Base-by-base conservation (phyloP, 2,888 invertebrate species). In the Stenolophus ochropezus region DNA sequence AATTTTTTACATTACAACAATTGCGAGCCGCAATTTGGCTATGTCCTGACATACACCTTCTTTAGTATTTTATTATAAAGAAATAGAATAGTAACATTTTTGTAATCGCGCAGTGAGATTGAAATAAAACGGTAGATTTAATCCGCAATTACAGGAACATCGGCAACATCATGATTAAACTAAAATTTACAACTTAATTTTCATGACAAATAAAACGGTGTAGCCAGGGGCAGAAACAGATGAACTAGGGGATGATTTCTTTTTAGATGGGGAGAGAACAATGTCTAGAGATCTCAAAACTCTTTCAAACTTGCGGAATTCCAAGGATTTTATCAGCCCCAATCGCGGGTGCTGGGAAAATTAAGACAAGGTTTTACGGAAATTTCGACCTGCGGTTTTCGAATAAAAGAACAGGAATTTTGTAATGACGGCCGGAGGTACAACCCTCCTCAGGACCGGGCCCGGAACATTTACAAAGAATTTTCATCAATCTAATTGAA, bases 151-250 rank as follows among this genome's bases (percentile, higher is more conserved):
- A 77, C 47, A n/a, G 25, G 23, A 16, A 14, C 21, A 69, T 69
- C 65, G 79, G 69, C 79, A 69, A 77, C 77, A 77, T 77, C 77
- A 69, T 79, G 79, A 79, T 79, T 79, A 79, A 79, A 79, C 51
- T 79, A 69, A 79, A 79, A 79, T 79, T 79, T 79, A 79, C 69
- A 79, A 79, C 69, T 79, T 79, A 79, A 79, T 79, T 79, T 69
- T 65, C 79, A 69, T 69, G 79, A 65, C 69, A 69, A 78, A 75
- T 75, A 75, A 76, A 79, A 69, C 27, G 11, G 20, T 49, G 23
- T 16, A 20, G 47, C 49, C 73, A 16, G 47, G 14, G 58, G 23
- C 76, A 42, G 76, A 56, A 76, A 27, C 33, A 56, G 27, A 56
- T 53, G 76, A 25, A 47, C 4, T 76, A 76, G 18, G 56, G 56